Base-by-base conservation (phyloP, 2,888 invertebrate genomes). In the Meteorus colon region DNA sequence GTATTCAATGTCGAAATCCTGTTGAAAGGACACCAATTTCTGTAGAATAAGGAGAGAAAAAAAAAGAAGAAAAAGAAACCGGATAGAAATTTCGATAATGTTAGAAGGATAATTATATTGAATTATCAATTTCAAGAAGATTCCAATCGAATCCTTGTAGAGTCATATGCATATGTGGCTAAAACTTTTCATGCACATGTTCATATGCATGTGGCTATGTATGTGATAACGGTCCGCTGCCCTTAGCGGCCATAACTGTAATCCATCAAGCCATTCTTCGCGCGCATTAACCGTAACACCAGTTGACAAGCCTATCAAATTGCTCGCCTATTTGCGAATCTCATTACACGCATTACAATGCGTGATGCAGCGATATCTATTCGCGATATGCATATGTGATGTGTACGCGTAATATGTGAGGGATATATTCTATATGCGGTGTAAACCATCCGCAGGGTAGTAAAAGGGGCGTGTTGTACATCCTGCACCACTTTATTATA, bases 251-350 rank as follows among this genome's bases (percentile, higher is more conserved):
- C 71, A 80, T 82, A 84, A 84, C 84, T 81, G 84, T 84, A 84
- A 83, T 82, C 78, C 82, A 81, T 78, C 82, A 81, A 81, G 82
- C 82, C 81, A 84, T 85, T 85, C 82, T 83, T 76, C 79, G 77
- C 74, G 80, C 79, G 83, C 83, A 84, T 80, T 80, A 82, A 82
- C 84, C 85, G 83, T 85, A 83, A 85, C 83, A 84, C 76, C 77
- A 79, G 84, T 85, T 85, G 85, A 85, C 85, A 85, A 84, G 84
- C 85, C 83, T 84, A 85, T 85, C 84, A 85, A 85, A 85, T 85
- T 84, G 85, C 84, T 83, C 78, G 80, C 81, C 84, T 82, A 84
- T 85, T 84, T 84, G 84, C 83, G 82, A 85, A 84, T 83, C 84
- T 85, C 84, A 84, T 85, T 85, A 85, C 85, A 82, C 83, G 83